phyloP scores from a whole-genome alignment of 2,113 vertebrate genomes.

The Plectropomus leopardus region DNA sequence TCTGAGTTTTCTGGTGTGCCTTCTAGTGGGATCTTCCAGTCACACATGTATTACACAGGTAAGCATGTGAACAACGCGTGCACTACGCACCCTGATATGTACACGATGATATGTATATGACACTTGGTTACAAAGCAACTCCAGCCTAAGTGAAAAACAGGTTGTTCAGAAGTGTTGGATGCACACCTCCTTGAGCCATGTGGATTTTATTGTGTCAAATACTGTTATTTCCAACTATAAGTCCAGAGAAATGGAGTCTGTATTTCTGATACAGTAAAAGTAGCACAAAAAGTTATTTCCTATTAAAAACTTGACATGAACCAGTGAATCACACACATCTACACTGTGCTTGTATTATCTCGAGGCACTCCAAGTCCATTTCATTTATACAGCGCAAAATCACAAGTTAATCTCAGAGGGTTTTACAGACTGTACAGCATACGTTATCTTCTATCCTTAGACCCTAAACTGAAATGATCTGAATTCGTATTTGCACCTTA shows the following conservation, averaged over 20 bases:
- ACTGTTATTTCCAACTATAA: neutral
- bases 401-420: slow-evolving; percentile 4
- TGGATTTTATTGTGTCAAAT: neutral
- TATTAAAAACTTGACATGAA: neutral
- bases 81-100: too few relatives aligned
- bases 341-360: neutral
- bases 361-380: neutral
- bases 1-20: too few relatives aligned
- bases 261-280: neutral
- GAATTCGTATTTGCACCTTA: too few relatives aligned
- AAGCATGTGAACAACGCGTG: too few relatives aligned
- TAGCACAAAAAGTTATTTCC: neutral
- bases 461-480: too few relatives aligned
- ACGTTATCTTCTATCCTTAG: neutral
- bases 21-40: too few relatives aligned
- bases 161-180: neutral
- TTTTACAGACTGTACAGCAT: slow-evolving; percentile 8
- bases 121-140: too few relatives aligned
- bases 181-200: neutral
- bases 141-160: neutral
- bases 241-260: neutral
- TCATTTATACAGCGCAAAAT: neutral
- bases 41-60: too few relatives aligned
- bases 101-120: too few relatives aligned
- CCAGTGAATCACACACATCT: neutral